These are phyloP conservation scores for Gallirallus australis DNA, from an alignment of 2,797 vertebrate genomes.

Conservation along the genomic window DNA sequence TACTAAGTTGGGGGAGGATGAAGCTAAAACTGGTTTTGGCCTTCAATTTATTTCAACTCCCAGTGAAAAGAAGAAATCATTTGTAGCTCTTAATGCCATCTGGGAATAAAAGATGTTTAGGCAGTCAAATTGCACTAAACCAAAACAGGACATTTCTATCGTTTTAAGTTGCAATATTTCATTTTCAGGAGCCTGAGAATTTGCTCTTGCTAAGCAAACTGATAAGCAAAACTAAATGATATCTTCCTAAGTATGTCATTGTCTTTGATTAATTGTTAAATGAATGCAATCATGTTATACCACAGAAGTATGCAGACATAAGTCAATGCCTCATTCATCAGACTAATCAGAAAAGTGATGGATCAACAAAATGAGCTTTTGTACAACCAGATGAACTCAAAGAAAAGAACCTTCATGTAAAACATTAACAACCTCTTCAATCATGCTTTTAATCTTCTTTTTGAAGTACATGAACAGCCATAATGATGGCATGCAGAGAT, in stretches of 20 bases:
- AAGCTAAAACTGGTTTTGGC: not conserved
- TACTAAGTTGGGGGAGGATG: not conserved
- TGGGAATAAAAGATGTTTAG: conserved; percentile 50
- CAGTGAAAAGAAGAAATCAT: not conserved
- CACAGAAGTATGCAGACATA: not conserved
- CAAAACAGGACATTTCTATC: conserved; percentile 41
- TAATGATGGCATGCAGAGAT: not conserved
- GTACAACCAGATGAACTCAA: conserved; percentile 35
- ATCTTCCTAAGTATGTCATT: conserved; percentile 35
- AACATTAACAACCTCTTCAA: conserved; percentile 22
- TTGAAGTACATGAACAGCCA: not conserved
- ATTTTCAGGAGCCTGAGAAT: conserved; percentile 37
- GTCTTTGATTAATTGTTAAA: conserved; percentile 66
- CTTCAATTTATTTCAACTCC: conserved; percentile 22
- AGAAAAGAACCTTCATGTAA: conserved; percentile 44
- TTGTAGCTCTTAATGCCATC: not conserved
- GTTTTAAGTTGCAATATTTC: conserved; percentile 47
- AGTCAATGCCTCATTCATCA: conserved; percentile 58
- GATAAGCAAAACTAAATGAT: conserved; percentile 41
- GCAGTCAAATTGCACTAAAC: conserved; percentile 33
- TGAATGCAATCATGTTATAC: not conserved
- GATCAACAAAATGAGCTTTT: conserved; percentile 51
- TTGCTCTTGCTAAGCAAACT: conserved; percentile 23
- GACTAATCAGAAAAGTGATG: conserved; percentile 31
- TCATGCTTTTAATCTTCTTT: conserved; percentile 37